Evolutionary conservation across 2,888 invertebrate species (phyloP), one percentile per base, ranked within the genome.

Genomic region (Bedellia somnulentella): DNA sequence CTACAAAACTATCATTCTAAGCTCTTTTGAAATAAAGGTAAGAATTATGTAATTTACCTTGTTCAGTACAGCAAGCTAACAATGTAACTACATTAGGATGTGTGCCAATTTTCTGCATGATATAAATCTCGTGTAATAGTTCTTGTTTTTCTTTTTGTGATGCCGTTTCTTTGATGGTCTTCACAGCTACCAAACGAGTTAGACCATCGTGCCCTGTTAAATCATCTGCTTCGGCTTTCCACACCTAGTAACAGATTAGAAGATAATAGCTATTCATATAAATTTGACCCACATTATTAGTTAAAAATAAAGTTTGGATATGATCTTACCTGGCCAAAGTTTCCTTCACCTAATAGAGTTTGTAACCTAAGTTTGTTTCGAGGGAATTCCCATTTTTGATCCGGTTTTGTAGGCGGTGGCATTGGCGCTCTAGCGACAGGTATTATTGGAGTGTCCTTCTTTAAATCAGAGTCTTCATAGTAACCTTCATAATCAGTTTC

Each of bases 171-270:
- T 89, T 86, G 31, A 89, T 86, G 6, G 85, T 88, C 57, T 91
- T 91, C 5, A 91, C 90, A 3, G 91, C 91, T n/a, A 91, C 91
- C 36, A 87, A 79, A 34, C 88, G 75, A 12, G 89, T 88, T 36
- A 87, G 78, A 1, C 87, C 87, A 39, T 86, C 82, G 46, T 87
- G 87, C 1, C 86, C 87, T 27, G 83, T 83, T 32, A 89, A 67
- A 46, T 89, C 88, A 43, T 89, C 87, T 1, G 89, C 89, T 57
- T 90, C 88, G 3, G 89, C 90, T 61, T 89, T 88, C 87, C 89
- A 89, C 11, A 90, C 89, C 80, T 88, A 30, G 37, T 35, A 42
- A n/a, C n/a, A n/a, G n/a, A n/a, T n/a, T n/a, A n/a, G n/a, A n/a
- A n/a, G n/a, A n/a, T n/a, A n/a, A n/a, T n/a, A n/a, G n/a, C n/a